Base-by-base conservation (phyloP, 2,797 vertebrate species). In the Cuniculus paca region DNA sequence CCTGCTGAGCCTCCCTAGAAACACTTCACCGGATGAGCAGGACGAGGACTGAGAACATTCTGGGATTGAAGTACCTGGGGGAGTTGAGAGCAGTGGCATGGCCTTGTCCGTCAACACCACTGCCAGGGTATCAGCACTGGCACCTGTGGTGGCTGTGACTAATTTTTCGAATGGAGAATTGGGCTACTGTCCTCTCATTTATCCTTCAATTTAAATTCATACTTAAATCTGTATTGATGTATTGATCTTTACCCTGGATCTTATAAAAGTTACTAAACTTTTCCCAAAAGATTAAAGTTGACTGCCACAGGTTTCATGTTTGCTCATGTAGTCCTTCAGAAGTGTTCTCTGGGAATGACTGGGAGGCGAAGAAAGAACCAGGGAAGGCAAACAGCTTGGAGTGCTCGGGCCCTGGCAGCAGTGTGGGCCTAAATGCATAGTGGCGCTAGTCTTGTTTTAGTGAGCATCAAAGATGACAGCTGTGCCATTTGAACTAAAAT, bases 1-100 rank as follows among this genome's bases (percentile, higher is more conserved):
- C 36, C 90, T 97, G 3, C 92, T 98, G 91, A 98, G 50, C 87
- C 96, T 97, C 88, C 95, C 77, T 52, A 88, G 97, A 79, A 95
- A 98, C 63, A 87, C 94, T 95, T 74, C 96, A 50, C 80, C 58
- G 68, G 63, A 94, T 86, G 72, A 60, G 52, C 56, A 97, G 93
- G 82, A 95, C 74, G 39, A 74, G 2, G 88, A 96, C 52, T 86
- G 60, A 88, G 95, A 95, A 80, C 63, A 50, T 90, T 93, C 77
- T 97, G 74, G 28, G 88, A 7, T 1, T 85, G 19, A 94, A 95
- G 93, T 34, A 77, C 50, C 16, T 1, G 34, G 52, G 80, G 28
- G 48, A 84, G 36, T 42, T 26, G 6, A 77, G 65, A 13, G 39
- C 36, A 79, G 24, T 61, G 87, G 0, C 79, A 36, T 77, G 20